These are phyloP conservation scores for Microplitis manilae DNA, from an alignment of 2,888 invertebrate genomes.

Conservation along the genomic window DNA sequence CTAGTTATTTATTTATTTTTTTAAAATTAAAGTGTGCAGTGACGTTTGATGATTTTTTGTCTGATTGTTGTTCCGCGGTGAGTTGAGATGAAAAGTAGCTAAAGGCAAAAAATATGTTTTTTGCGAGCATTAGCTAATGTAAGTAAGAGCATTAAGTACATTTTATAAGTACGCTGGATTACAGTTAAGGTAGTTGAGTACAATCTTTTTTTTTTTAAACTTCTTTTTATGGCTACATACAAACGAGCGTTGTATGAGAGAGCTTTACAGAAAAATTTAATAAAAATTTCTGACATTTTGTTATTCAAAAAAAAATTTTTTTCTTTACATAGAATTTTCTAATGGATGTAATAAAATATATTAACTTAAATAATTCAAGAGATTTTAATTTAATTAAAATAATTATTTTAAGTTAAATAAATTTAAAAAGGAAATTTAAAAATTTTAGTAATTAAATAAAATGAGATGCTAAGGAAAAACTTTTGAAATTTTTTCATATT, in stretches of 20 bases:
- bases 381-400: no score
- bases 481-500: no score
- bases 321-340: background rate
- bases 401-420: no score
- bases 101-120: constrained; percentile 13
- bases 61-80: background rate
- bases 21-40: background rate
- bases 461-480: no score
- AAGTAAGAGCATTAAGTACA: constrained; percentile 42
- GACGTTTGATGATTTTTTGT: background rate
- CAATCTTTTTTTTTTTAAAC: background rate
- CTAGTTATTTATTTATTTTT: background rate
- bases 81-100: background rate
- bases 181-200: constrained; percentile 22
- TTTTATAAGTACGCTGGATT: constrained; percentile 44
- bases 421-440: no score
- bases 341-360: no score
- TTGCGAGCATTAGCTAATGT: constrained; percentile 14
- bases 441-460: no score
- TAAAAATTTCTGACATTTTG: background rate
- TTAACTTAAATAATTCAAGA: no score
- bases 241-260: background rate
- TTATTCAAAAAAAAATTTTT: background rate
- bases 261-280: constrained; percentile 10
- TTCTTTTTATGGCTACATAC: background rate